These are phyloP conservation scores for Xanthorhoe designata DNA, from an alignment of 2,888 invertebrate genomes.

Conservation along the genomic window DNA sequence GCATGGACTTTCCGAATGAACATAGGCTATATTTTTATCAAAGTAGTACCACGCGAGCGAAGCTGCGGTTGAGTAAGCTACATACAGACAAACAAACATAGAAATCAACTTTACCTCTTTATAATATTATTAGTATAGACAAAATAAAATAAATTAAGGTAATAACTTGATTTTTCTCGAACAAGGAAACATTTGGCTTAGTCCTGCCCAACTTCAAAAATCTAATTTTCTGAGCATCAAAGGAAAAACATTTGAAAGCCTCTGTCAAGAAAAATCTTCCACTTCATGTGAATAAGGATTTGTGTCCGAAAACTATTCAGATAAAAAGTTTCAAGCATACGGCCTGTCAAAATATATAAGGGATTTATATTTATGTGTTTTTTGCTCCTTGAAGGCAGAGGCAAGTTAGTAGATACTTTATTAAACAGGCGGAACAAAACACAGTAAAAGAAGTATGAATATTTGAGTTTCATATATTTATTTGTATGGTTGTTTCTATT, in stretches of 20 bases:
- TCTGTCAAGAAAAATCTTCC: slow-evolving; percentile 32
- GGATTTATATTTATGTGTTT: slow-evolving; percentile 14
- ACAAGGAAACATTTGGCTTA: slow-evolving; percentile 1
- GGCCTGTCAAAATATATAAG: slow-evolving; percentile 32
- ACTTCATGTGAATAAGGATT: slow-evolving; percentile 34
- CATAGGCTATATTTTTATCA: too few relatives aligned
- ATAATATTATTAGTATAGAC: too few relatives aligned
- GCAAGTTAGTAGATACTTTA: neutral
- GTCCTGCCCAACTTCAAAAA: slow-evolving; percentile 17
- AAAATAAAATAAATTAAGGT: too few relatives aligned
- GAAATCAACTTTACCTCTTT: too few relatives aligned
- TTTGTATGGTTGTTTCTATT: neutral
- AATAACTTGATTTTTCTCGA: too few relatives aligned
- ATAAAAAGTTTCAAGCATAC: slow-evolving; percentile 28
- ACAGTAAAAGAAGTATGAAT: neutral
- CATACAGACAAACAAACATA: too few relatives aligned
- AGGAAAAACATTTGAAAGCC: slow-evolving; percentile 35
- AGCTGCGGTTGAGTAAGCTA: too few relatives aligned
- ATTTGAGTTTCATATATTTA: neutral
- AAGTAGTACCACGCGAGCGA: too few relatives aligned
- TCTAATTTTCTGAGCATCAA: slow-evolving; percentile 27
- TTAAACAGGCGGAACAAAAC: neutral
- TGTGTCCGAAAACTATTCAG: slow-evolving; percentile 31
- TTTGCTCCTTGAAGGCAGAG: slow-evolving; percentile 15
- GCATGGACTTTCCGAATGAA: too few relatives aligned